Evolutionary conservation across 2,888 invertebrate species (phyloP).

Genomic region (Epirrhoe alternata): DNA sequence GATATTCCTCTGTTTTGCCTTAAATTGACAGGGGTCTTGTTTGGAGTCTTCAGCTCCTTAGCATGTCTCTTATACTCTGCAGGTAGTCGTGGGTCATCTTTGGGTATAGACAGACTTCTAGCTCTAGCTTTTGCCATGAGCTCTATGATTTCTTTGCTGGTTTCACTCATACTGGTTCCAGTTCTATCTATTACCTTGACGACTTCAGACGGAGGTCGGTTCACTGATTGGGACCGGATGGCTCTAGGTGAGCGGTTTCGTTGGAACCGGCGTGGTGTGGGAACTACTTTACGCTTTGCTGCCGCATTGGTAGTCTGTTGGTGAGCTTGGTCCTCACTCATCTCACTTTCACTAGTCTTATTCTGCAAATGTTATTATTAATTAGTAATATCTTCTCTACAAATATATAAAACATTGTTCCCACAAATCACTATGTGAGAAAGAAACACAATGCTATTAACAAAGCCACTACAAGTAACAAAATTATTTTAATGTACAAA

Average conservation of each 20-base stretch:
- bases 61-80: conserved; percentile 65
- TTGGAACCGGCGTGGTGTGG: conserved; percentile 74
- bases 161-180: conserved; percentile 76
- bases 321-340: conserved; percentile 80
- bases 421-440: conserved; percentile 55
- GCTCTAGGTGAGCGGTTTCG: conserved; percentile 76
- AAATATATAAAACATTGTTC: conserved; percentile 49
- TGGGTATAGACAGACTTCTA: conserved; percentile 80
- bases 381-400: conserved; percentile 67
- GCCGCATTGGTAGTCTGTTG: conserved; percentile 59
- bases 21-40: conserved; percentile 71
- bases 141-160: conserved; percentile 78
- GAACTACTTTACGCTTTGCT: conserved; percentile 70
- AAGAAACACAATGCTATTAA: conserved; percentile 75
- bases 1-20: conserved; percentile 74
- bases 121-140: conserved; percentile 80
- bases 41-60: conserved; percentile 84
- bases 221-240: conserved; percentile 85
- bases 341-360: conserved; percentile 85
- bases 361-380: conserved; percentile 81
- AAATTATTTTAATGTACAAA: conserved; percentile 73
- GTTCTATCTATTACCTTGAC: conserved; percentile 65
- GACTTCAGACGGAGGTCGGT: conserved; percentile 68
- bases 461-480: conserved; percentile 72
- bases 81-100: conserved; percentile 75